phyloP scores from a whole-genome alignment of 2,113 vertebrate genomes.

The Himantopus leucocephalus region DNA sequence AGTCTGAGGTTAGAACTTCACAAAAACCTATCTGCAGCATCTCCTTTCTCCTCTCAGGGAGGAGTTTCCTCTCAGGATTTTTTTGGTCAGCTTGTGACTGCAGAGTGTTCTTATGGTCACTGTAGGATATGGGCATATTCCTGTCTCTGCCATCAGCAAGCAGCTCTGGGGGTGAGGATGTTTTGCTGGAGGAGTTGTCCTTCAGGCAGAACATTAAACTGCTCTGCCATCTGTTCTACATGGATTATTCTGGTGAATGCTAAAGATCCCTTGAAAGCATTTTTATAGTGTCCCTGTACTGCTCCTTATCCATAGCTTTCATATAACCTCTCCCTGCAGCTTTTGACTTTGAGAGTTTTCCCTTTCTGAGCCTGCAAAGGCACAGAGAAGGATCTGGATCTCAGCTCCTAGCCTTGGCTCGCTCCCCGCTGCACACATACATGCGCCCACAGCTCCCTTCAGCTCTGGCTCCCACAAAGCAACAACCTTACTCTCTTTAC shows the following conservation, averaged over 20 bases:
- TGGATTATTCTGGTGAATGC: conserved; percentile 12
- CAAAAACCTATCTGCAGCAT: neutral
- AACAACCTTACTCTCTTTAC: neutral
- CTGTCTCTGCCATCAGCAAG: conserved; percentile 8
- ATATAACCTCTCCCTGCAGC: neutral
- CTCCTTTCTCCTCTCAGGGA: neutral
- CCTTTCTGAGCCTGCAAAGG: neutral
- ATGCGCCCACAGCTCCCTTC: neutral
- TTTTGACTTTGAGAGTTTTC: neutral
- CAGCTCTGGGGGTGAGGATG: conserved; percentile 11
- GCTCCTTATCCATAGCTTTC: neutral
- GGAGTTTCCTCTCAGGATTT: neutral
- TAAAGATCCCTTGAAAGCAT: conserved; percentile 36
- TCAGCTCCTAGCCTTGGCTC: neutral
- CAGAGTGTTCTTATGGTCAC: conserved; percentile 20
- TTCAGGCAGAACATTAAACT: neutral
- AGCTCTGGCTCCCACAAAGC: neutral
- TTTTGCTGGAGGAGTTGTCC: neutral
- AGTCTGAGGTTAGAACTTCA: neutral
- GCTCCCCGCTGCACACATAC: neutral
- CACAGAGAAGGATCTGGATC: neutral
- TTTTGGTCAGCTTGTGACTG: neutral
- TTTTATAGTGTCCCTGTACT: neutral
- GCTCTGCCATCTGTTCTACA: conserved; percentile 57
- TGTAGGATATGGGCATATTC: conserved; percentile 1